Percentiles rank a stretch among this genome's conserved stretches.
Evolutionary conservation across 2,797 vertebrate species (phyloP).

Genomic region (Gobio occitaniae): DNA sequence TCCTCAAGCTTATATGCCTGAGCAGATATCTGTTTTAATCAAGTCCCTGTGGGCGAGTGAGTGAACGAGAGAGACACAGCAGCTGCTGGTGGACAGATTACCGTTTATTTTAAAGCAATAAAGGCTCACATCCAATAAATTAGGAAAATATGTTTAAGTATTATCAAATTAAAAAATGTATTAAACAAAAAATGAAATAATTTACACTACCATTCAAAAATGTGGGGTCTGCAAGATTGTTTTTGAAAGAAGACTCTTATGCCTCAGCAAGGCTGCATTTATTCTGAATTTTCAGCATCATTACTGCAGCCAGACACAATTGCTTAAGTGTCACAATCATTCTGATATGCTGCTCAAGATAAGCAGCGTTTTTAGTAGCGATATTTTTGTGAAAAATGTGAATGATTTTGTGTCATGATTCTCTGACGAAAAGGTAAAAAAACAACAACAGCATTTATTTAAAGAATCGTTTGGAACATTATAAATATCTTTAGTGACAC

Average conservation of each 20-base stretch:
- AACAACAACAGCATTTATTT: too few species aligned
- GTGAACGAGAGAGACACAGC: background rate
- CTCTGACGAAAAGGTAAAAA: too few species aligned
- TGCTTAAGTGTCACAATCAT: background rate
- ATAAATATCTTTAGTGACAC: too few species aligned
- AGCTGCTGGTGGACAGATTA: conserved; percentile 1
- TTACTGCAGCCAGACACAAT: background rate
- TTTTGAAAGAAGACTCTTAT: too few species aligned
- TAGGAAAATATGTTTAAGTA: background rate
- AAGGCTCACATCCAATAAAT: background rate
- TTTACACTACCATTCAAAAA: background rate
- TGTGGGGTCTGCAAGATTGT: background rate
- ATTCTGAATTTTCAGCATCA: background rate
- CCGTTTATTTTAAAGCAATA: background rate
- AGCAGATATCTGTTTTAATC: conserved; percentile 52
- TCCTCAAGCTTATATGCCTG: conserved; percentile 15
- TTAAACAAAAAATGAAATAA: background rate
- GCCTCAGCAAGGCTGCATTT: too few species aligned
- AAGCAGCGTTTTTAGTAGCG: too few species aligned
- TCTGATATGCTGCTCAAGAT: background rate
- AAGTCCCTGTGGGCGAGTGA: background rate
- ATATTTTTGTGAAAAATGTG: too few species aligned
- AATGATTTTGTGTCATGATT: too few species aligned
- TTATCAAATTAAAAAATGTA: background rate
- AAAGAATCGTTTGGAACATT: too few species aligned